A percentile compares a stretch with the other conserved stretches of the same genome.
phyloP scores from a whole-genome alignment of 2,888 invertebrate genomes.

The Galeopsomyia nigrocyanea region DNA sequence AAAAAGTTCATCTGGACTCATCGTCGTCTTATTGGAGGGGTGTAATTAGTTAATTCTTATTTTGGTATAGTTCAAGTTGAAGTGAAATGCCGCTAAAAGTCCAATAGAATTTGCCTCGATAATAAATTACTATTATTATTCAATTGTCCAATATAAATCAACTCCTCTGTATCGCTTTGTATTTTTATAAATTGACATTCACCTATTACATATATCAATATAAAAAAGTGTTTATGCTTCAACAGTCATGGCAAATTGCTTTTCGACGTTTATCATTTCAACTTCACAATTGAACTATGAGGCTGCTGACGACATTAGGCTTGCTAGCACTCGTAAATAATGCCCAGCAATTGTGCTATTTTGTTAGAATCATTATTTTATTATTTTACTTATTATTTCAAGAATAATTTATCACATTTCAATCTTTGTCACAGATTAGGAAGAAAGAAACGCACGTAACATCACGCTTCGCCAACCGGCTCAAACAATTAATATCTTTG shows the following conservation, averaged over 20 bases:
- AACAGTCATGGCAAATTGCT: constrained; percentile 44
- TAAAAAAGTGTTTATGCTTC: constrained; percentile 50
- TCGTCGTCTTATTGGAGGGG: constrained; percentile 61
- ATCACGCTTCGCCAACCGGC: constrained; percentile 62
- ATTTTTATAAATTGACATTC: constrained; percentile 42
- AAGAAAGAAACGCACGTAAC: constrained; percentile 63
- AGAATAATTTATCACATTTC: constrained; percentile 67
- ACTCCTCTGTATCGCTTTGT: constrained; percentile 34
- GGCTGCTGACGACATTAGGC: constrained; percentile 66
- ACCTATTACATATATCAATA: constrained; percentile 50
- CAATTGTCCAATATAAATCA: constrained; percentile 43
- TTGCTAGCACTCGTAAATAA: constrained; percentile 68
- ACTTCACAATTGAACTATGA: constrained; percentile 55
- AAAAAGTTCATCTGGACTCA: constrained; percentile 59
- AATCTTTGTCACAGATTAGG: constrained; percentile 64
- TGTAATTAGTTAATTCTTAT: constrained; percentile 60
- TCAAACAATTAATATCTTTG: constrained; percentile 67
- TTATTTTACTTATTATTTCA: constrained; percentile 62
- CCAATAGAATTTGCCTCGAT: constrained; percentile 49
- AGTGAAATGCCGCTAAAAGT: constrained; percentile 56
- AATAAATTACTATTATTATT: constrained; percentile 29
- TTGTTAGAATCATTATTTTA: constrained; percentile 56
- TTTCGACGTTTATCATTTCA: constrained; percentile 55
- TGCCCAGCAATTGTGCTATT: constrained; percentile 68
- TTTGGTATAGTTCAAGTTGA: constrained; percentile 60